These are phyloP conservation scores for Aphis gossypii DNA, from an alignment of 1,140 invertebrate genomes.

Conservation along the genomic window DNA sequence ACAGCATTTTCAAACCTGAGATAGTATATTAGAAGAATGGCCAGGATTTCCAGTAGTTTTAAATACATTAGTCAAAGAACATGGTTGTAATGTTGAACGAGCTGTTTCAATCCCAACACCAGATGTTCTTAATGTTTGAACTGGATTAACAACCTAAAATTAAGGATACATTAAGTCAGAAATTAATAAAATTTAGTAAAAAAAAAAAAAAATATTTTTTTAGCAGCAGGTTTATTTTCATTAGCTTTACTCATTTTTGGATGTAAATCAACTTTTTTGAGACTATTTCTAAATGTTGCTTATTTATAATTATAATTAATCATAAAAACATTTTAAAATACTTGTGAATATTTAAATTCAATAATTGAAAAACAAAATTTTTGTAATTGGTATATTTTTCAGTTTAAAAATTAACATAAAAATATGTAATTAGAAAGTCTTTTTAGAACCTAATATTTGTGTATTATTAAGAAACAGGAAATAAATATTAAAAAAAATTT, in stretches of 20 bases:
- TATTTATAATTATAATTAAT: too few relatives aligned
- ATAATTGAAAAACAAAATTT: neutral
- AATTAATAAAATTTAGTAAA: neutral
- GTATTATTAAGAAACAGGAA: too few relatives aligned
- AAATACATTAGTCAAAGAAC: slow-evolving; percentile 54
- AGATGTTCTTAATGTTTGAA: slow-evolving; percentile 52
- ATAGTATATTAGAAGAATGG: slow-evolving; percentile 48
- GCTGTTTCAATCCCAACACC: slow-evolving; percentile 45
- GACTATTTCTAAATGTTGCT: neutral
- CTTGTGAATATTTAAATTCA: neutral
- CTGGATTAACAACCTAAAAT: slow-evolving; percentile 49
- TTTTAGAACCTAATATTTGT: too few relatives aligned
- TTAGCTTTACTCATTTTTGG: too few relatives aligned
- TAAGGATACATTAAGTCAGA: neutral
- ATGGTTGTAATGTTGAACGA: slow-evolving; percentile 49
- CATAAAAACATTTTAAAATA: too few relatives aligned
- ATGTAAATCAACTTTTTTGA: too few relatives aligned
- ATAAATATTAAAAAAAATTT: too few relatives aligned
- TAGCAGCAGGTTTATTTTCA: too few relatives aligned
- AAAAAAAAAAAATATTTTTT: neutral
- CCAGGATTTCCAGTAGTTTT: slow-evolving; percentile 40
- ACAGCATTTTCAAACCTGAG: slow-evolving; percentile 7
- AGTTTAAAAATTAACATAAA: too few relatives aligned
- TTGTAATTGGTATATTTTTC: too few relatives aligned
- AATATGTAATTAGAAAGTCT: too few relatives aligned